Conservation (phyloP, 2,113 vertebrate genomes). For the Nannospalax galili region DNA sequence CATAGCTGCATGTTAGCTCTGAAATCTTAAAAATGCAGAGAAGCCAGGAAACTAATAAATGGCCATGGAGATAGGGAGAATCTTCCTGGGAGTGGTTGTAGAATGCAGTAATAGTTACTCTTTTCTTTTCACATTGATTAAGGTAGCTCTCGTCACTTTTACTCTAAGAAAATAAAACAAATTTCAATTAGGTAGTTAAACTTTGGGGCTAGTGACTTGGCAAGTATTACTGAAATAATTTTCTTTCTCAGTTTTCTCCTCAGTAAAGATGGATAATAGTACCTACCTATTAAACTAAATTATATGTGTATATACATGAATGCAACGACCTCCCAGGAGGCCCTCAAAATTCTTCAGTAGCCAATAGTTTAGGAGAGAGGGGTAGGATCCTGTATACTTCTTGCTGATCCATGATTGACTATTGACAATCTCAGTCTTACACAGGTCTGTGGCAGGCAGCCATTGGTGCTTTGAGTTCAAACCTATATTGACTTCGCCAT, state of each 20-base stretch:
- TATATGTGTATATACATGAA: too few species aligned
- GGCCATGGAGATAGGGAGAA: too few species aligned
- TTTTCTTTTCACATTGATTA: constrained; percentile 12
- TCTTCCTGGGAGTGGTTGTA: too few species aligned
- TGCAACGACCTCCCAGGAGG: too few species aligned
- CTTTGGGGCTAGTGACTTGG: background rate
- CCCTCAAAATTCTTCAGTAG: too few species aligned
- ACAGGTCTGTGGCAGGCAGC: background rate
- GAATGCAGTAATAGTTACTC: too few species aligned
- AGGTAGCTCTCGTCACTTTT: background rate
- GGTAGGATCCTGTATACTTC: too few species aligned
- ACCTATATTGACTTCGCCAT: background rate
- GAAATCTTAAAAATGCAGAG: too few species aligned
- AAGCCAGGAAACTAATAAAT: too few species aligned
- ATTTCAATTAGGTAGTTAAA: background rate
- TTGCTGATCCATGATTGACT: background rate
- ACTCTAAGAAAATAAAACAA: background rate
- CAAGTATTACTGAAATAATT: background rate
- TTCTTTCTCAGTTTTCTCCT: background rate
- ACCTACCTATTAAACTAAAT: too few species aligned
- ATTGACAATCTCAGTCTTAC: background rate
- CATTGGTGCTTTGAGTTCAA: background rate
- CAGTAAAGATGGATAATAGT: too few species aligned
- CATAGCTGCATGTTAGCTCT: too few species aligned
- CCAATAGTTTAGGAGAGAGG: background rate